Percentiles rank a stretch among this genome's conserved stretches.
Evolutionary conservation across 2,113 vertebrate species (phyloP).

Genomic region (Xenotilapia flavipinnis): DNA sequence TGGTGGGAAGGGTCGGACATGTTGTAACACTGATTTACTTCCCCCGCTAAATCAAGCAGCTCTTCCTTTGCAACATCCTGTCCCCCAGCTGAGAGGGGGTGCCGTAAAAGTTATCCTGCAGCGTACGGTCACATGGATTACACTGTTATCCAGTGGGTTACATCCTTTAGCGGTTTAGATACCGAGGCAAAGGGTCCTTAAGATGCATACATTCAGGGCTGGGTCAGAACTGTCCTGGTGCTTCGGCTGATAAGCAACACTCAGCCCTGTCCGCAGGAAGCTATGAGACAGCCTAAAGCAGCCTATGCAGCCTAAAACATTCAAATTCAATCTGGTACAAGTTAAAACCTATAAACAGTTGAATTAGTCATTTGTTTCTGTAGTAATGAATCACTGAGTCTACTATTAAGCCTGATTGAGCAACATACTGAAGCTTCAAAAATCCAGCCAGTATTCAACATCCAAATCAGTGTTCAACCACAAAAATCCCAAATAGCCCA

Average conservation of each 20-base stretch:
- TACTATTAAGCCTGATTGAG: not conserved
- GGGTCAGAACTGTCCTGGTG: not conserved
- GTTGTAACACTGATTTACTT: conserved; percentile 36
- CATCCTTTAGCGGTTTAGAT: not conserved
- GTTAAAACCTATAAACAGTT: not conserved
- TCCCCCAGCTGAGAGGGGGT: conserved; percentile 10
- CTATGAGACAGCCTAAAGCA: not conserved
- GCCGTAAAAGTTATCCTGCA: not conserved
- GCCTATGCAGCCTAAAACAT: not conserved
- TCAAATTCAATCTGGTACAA: not conserved
- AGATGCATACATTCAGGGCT: not conserved
- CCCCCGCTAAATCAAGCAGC: not conserved
- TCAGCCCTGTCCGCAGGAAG: not conserved
- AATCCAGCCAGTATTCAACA: not conserved
- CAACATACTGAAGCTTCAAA: not conserved
- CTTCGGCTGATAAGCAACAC: not conserved
- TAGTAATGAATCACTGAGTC: not conserved
- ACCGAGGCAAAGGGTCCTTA: not conserved
- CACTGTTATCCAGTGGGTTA: not conserved
- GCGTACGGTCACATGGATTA: not conserved
- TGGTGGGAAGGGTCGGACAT: conserved; percentile 27
- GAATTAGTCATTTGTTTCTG: not conserved
- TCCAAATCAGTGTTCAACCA: not conserved
- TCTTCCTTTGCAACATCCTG: conserved; percentile 15
- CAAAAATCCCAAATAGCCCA: not conserved